Percentiles rank a stretch among this genome's conserved stretches.
phyloP scores from a whole-genome alignment of 2,888 invertebrate genomes.

The Drosophila recens region DNA sequence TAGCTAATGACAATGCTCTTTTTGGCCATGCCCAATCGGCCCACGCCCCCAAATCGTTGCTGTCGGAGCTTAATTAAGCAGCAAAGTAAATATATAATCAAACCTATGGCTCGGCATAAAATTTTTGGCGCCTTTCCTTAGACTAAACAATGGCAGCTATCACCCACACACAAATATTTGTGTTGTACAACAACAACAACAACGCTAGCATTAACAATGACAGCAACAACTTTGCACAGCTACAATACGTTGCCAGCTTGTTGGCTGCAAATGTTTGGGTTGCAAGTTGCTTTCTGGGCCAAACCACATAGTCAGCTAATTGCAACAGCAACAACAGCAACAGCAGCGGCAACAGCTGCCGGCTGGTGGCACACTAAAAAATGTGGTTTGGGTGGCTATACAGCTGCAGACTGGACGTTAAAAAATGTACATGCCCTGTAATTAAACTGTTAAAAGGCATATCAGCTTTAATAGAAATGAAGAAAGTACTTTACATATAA shows the following conservation, averaged over 20 bases:
- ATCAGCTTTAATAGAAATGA: background rate
- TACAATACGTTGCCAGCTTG: constrained; percentile 38
- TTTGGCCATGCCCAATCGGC: constrained; percentile 57
- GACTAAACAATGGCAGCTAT: constrained; percentile 61
- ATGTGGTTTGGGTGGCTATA: constrained; percentile 66
- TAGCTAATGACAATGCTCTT: constrained; percentile 66
- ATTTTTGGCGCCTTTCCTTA: constrained; percentile 71
- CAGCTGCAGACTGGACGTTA: constrained; percentile 51
- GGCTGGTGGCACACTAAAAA: constrained; percentile 60
- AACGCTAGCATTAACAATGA: constrained; percentile 13
- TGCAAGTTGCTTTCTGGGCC: constrained; percentile 76
- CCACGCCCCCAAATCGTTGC: constrained; percentile 42
- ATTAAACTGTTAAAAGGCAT: background rate
- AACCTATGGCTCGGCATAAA: constrained; percentile 31
- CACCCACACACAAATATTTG: constrained; percentile 62
- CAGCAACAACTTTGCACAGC: constrained; percentile 41
- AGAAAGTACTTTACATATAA: too few relatives aligned
- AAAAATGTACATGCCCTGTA: constrained; percentile 26
- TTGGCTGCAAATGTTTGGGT: constrained; percentile 53
- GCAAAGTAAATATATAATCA: constrained; percentile 42
- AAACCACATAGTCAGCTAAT: constrained; percentile 77
- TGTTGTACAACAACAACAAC: constrained; percentile 33
- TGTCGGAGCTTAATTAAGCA: constrained; percentile 59
- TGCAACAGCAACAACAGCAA: constrained; percentile 46
- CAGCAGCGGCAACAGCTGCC: constrained; percentile 48